A percentile compares a stretch with the other conserved stretches of the same genome.
Conservation (phyloP, 2,113 vertebrate genomes). For the Xyrauchen texanus region DNA sequence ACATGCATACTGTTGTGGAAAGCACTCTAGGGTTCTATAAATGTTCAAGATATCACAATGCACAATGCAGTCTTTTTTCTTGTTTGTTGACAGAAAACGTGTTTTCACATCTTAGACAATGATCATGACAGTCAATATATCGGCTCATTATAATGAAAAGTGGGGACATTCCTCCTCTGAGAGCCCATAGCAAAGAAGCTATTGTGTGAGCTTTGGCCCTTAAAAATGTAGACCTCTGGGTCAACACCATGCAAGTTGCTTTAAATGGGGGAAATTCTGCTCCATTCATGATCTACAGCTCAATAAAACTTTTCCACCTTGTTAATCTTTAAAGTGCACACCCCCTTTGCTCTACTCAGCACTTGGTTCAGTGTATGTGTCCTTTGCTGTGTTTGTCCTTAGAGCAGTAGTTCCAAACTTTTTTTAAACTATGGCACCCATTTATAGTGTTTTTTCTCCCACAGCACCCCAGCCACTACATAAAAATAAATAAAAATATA, state of each 20-base stretch:
- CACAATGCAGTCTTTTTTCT: background rate
- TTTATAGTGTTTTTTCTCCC: too few relatives aligned
- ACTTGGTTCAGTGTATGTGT: too few relatives aligned
- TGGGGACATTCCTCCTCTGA: background rate
- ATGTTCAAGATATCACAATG: background rate
- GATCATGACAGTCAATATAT: background rate
- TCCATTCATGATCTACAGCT: background rate
- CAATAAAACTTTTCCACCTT: background rate
- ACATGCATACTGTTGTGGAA: background rate
- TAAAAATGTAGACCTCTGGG: background rate
- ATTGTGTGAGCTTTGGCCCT: background rate
- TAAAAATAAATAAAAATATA: too few relatives aligned
- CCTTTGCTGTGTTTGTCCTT: too few relatives aligned
- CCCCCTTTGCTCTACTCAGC: background rate
- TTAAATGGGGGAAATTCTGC: background rate
- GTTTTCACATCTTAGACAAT: background rate
- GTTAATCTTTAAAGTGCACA: slow-evolving; percentile 6
- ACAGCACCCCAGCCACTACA: too few relatives aligned
- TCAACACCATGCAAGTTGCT: background rate
- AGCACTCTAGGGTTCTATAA: background rate
- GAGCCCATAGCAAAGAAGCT: slow-evolving; percentile 1
- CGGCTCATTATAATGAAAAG: background rate
- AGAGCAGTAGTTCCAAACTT: too few relatives aligned
- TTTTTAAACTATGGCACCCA: too few relatives aligned
- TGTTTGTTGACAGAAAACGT: background rate